Evolutionary conservation across 1,140 invertebrate species (phyloP).

Genomic region (Acyrthosiphon pisum): DNA sequence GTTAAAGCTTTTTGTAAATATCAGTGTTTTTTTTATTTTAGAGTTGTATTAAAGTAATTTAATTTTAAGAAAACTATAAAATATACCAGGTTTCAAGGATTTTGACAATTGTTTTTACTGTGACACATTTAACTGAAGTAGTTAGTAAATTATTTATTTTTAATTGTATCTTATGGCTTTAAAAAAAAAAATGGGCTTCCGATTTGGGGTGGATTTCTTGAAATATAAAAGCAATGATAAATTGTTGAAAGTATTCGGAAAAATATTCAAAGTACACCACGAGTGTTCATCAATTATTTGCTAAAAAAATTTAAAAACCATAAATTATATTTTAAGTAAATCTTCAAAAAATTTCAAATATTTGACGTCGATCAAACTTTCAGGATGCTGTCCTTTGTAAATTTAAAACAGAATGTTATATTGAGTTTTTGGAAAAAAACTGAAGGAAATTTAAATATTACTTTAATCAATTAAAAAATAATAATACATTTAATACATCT

Average conservation of each 20-base stretch:
- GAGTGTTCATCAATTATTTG: background rate
- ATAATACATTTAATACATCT: no score
- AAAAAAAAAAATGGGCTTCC: background rate
- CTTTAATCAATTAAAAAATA: no score
- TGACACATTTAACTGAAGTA: background rate
- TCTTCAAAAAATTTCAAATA: background rate
- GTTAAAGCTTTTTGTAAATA: conserved; percentile 7
- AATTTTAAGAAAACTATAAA: conserved; percentile 1
- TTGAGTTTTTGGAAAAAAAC: no score
- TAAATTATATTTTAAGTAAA: background rate
- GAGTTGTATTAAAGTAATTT: background rate
- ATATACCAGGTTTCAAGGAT: background rate
- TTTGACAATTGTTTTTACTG: background rate
- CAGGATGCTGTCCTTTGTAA: background rate
- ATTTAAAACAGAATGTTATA: background rate
- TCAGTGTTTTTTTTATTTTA: background rate
- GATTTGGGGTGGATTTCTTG: background rate
- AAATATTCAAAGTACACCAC: background rate
- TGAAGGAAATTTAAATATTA: no score
- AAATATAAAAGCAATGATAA: background rate
- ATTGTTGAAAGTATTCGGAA: background rate
- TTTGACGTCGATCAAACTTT: background rate
- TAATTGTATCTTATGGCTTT: background rate
- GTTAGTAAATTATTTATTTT: background rate
- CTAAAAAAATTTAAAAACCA: background rate